Percentiles rank a stretch among this genome's conserved stretches.
Evolutionary conservation across 2,888 invertebrate genomes (phyloP).

Genomic region (Ennomos erosarius): DNA sequence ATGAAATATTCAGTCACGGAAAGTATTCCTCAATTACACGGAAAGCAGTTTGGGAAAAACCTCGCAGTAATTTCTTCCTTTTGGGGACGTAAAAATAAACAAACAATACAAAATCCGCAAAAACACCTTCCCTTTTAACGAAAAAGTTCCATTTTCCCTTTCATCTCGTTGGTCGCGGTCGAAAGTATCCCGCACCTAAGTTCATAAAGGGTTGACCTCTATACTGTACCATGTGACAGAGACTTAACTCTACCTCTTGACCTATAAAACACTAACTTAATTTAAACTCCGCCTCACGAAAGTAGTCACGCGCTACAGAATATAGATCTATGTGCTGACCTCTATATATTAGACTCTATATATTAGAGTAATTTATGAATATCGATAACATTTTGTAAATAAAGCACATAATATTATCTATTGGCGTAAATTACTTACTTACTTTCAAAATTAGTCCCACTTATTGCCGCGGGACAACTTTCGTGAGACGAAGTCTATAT

Average conservation of each 20-base stretch:
- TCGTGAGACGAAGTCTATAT: no score
- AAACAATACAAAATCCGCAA: constrained; percentile 28
- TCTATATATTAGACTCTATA: no score
- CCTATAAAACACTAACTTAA: no score
- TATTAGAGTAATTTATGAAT: no score
- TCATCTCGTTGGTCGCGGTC: constrained; percentile 22
- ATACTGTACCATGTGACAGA: constrained; percentile 6
- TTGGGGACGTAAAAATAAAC: constrained; percentile 23
- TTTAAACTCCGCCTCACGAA: no score
- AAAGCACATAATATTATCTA: no score
- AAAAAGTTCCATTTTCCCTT: constrained; percentile 28
- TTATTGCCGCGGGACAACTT: no score
- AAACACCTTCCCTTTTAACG: constrained; percentile 30
- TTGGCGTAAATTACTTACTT: no score
- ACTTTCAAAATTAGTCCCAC: no score
- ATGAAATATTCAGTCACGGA: constrained; percentile 14
- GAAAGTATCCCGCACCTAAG: constrained; percentile 20
- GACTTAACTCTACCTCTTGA: neutral
- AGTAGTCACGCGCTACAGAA: no score
- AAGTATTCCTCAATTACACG: constrained; percentile 14
- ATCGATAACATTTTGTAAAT: no score
- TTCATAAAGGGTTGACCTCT: constrained; percentile 32
- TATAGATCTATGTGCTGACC: no score
- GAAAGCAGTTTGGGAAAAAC: constrained; percentile 10
- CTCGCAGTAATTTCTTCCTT: constrained; percentile 23